Evolutionary conservation across 2,113 vertebrate genomes (phyloP), one percentile per base, ranked within the genome.

Genomic region (Mirounga angustirostris): DNA sequence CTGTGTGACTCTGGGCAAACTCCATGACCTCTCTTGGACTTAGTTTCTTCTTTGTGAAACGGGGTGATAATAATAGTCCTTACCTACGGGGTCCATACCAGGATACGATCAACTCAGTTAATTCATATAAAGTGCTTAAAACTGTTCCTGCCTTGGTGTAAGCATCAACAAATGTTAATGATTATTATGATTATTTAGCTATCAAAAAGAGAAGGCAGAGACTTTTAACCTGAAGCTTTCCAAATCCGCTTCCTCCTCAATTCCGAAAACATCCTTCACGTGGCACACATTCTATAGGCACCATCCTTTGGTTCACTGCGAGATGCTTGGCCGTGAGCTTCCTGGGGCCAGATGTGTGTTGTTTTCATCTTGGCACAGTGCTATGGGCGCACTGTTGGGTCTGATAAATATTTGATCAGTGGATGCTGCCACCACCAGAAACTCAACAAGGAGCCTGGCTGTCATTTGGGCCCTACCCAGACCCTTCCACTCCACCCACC

Each of bases 341-440:
- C 87, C 59, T 22, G n/a, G 74, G 79, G 19, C 82, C 83, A 83
- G 83, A 22, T 43, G 46, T 36, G 65, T 6, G 24, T 14, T 19
- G 0, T 88, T 84, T 85, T 89, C 36, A 76, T 85, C 94, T 91
- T 56, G 54, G 18, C 63, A 22, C 36, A 30, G 71, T 12, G 59
- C 52, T 85, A 0, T 56, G 73, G 67, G 87, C 43, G 85, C 50
- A 50, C n/a, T 9, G 78, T 22, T 61, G 79, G n/a, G n/a, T 3
- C 86, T 85, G 83, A 94, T 87, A 54, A 95, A 96, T 96, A 92
- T 91, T 61, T 89, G 78, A 92, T 96, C 87, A 46, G 59, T 24
- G 24, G 82, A 83, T 54, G 81, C 82, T 43, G 46, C 65, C 22
- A 33, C 12, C 65, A 46, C 59, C 86, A 74, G 40, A 73, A 85